phyloP scores from a whole-genome alignment of 2,113 vertebrate species.

The Gorsachius goisagi region DNA sequence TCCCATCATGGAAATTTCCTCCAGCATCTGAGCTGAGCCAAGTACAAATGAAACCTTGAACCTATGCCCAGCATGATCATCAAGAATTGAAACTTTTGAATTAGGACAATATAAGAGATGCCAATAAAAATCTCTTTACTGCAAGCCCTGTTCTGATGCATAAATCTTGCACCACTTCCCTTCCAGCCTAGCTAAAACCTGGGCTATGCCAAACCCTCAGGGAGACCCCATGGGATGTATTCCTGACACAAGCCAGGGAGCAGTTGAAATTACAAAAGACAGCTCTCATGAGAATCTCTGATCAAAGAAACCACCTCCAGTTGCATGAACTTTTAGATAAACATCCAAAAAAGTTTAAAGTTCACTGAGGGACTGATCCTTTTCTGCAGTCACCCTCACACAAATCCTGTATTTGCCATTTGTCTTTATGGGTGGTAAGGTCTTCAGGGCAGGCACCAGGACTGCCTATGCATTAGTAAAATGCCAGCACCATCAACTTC shows the following conservation, averaged over 20 bases:
- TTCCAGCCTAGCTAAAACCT: neutral
- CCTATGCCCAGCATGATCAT: slow-evolving; percentile 9
- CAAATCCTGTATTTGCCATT: neutral
- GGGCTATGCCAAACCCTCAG: neutral
- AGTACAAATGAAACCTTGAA: slow-evolving; percentile 46
- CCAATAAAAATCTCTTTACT: slow-evolving; percentile 24
- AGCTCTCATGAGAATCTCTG: neutral
- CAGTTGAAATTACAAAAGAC: slow-evolving; percentile 24
- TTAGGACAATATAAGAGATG: slow-evolving; percentile 13
- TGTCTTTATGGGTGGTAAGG: slow-evolving; percentile 37
- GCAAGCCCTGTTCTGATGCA: neutral
- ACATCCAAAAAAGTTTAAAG: neutral
- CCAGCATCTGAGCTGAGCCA: slow-evolving; percentile 19
- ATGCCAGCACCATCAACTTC: neutral
- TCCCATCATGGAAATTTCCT: slow-evolving; percentile 2
- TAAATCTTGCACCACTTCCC: neutral
- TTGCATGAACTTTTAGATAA: slow-evolving; percentile 40
- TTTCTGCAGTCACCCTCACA: neutral
- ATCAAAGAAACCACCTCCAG: slow-evolving; percentile 41
- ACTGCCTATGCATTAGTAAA: neutral
- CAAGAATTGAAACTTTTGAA: neutral
- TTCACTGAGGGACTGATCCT: neutral
- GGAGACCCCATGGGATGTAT: neutral
- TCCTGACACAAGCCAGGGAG: slow-evolving; percentile 43
- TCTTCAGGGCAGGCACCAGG: slow-evolving; percentile 10